Percentiles rank a stretch among this genome's conserved stretches.
Evolutionary conservation across 2,888 invertebrate species (phyloP).

Genomic region (Drosophila borealis): DNA sequence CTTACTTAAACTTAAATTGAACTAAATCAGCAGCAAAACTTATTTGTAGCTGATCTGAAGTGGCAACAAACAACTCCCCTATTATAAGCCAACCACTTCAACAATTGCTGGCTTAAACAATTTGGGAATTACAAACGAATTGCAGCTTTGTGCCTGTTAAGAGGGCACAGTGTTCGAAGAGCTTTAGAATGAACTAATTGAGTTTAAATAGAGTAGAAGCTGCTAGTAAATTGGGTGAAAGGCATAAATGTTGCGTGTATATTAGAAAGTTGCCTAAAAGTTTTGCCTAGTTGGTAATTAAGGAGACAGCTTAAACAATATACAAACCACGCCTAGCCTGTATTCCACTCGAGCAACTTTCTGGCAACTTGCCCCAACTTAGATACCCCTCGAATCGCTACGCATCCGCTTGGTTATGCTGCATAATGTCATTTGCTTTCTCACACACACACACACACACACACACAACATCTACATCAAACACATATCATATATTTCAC

Average conservation of each 20-base stretch:
- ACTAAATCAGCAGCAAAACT: background rate
- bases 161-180: background rate
- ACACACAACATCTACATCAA: constrained; percentile 3
- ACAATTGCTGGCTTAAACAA: background rate
- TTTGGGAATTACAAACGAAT: background rate
- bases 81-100: background rate
- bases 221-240: constrained; percentile 14
- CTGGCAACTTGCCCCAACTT: constrained; percentile 10
- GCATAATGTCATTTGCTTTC: constrained; percentile 57
- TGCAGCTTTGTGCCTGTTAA: background rate
- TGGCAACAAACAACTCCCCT: background rate
- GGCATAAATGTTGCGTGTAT: constrained; percentile 2
- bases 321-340: constrained; percentile 9
- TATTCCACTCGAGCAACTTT: constrained; percentile 29
- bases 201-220: background rate
- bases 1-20: background rate
- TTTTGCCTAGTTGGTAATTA: constrained; percentile 1
- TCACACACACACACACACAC: constrained; percentile 14
- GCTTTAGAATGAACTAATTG: constrained; percentile 1
- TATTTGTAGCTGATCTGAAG: background rate
- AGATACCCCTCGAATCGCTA: background rate
- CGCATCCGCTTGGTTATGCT: constrained; percentile 31
- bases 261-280: constrained; percentile 16
- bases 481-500: constrained; percentile 25
- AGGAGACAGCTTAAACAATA: constrained; percentile 10